Base-by-base conservation (phyloP, 2,797 vertebrate species). In the Alectoris magna region DNA sequence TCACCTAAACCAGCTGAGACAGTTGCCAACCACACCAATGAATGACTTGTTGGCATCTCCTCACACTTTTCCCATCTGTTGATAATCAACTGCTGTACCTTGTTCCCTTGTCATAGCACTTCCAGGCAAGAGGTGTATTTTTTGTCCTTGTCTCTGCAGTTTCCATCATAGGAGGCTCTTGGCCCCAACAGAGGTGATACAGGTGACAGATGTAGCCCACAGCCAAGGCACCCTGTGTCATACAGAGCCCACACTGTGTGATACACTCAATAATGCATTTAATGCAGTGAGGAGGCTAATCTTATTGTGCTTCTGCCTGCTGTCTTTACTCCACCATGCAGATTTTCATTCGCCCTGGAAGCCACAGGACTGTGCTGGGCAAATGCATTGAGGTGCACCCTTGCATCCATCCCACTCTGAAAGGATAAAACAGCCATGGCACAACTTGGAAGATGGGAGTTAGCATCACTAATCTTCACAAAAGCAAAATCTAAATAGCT, bases 61-160 rank as follows among this genome's bases (percentile, higher is more conserved):
- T 93, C 58, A 77, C 41, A 53, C 19, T 66, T 89, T 23, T 39
- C 46, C 44, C 16, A 31, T 82, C 60, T 84, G 74, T 38, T 6
- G 4, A 67, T 75, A 84, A 56, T 78, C 87, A 87, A 91, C 88
- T 87, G 60, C 53, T 87, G 27, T 82, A 64, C 88, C 71, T 78
- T 2, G 0, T 73, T 43, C 31, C 18, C 44, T 94, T 6, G 2
- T 27, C 27, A 53, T 53, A 76, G 38, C 0, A 24, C 51, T 87
- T 56, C 59, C 60, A 76, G 58, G 56, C 51, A 90, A 36, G 39
- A 75, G 16, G 24, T 59, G 38, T 44, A 51, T 70, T 70, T 69
- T 89, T 88, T 44, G 24, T 84, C 14, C 68, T 44, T 11, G 36
- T 71, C 48, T 82, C 43, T 63, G 79, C 60, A 84, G 26, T 9